These are phyloP conservation scores for Itoplectis maculator DNA, from an alignment of 2,888 invertebrate genomes.

Conservation along the genomic window DNA sequence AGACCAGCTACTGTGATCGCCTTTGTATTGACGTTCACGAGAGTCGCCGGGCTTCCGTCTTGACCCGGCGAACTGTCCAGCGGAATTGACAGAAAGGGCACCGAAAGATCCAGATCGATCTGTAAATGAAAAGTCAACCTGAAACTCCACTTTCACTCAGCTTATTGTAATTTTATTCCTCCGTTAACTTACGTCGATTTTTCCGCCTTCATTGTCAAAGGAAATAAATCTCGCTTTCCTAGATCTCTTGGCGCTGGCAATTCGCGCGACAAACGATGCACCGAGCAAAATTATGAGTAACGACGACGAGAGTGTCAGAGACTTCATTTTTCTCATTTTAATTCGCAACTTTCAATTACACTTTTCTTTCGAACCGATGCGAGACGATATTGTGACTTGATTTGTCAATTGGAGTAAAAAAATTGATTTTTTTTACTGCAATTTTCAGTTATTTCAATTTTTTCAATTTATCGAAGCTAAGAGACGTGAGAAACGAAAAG, in stretches of 20 bases:
- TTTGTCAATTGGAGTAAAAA: not conserved
- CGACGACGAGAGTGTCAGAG: conserved; percentile 18
- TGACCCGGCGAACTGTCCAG: conserved; percentile 86
- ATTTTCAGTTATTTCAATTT: not conserved
- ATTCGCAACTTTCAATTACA: not conserved
- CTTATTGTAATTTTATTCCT: not conserved
- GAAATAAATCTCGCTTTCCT: conserved; percentile 85
- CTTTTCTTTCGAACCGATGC: not conserved
- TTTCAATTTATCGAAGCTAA: not conserved
- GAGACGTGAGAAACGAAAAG: not conserved
- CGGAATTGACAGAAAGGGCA: conserved; percentile 90
- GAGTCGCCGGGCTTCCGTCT: conserved; percentile 83
- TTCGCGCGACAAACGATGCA: conserved; percentile 35
- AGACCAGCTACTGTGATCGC: conserved; percentile 87
- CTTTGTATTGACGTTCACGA: conserved; percentile 88
- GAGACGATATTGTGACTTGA: not conserved
- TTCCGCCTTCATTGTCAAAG: conserved; percentile 86
- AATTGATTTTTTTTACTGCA: not conserved
- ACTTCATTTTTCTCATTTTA: conserved; percentile 43
- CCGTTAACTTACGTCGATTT: conserved; percentile 86
- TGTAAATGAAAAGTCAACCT: conserved; percentile 79
- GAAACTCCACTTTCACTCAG: not conserved
- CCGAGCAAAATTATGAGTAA: conserved; percentile 45
- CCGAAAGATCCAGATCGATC: conserved; percentile 88
- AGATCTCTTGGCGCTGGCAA: conserved; percentile 4